phyloP scores from a whole-genome alignment of 64 coral and sea anemone genomes.

The Pocillopora damicornis region DNA sequence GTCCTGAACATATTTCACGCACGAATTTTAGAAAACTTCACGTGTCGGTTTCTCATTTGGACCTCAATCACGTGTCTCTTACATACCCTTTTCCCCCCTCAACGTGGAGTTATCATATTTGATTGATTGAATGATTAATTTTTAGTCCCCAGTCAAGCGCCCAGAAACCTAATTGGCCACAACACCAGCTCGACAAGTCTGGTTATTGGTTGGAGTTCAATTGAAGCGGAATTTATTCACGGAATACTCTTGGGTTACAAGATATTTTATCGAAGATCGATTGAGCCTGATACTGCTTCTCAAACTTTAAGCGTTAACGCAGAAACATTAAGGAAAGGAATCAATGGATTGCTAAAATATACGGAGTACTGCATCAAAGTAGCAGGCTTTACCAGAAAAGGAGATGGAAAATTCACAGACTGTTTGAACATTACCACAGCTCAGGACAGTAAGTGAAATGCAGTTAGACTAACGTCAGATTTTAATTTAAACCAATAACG shows the following conservation, averaged over 20 bases:
- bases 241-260: background rate
- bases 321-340: background rate
- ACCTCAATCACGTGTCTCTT: too few species aligned
- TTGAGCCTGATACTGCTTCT: background rate
- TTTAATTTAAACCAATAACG: background rate
- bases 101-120: too few species aligned
- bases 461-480: background rate
- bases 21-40: too few species aligned
- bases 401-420: conserved; percentile 3
- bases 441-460: background rate
- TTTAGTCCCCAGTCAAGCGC: background rate
- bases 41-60: too few species aligned
- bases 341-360: background rate
- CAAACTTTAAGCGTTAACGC: background rate
- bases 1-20: too few species aligned
- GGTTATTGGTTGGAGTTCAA: background rate
- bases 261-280: background rate
- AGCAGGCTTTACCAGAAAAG: conserved; percentile 14
- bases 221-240: background rate
- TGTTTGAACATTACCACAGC: conserved; percentile 2
- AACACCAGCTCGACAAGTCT: background rate
- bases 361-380: conserved; percentile 5
- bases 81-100: too few species aligned
- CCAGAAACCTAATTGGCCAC: background rate
- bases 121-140: background rate